These are phyloP conservation scores for Paralvinella palmiformis DNA, from an alignment of 1,140 invertebrate genomes.

Conservation along the genomic window DNA sequence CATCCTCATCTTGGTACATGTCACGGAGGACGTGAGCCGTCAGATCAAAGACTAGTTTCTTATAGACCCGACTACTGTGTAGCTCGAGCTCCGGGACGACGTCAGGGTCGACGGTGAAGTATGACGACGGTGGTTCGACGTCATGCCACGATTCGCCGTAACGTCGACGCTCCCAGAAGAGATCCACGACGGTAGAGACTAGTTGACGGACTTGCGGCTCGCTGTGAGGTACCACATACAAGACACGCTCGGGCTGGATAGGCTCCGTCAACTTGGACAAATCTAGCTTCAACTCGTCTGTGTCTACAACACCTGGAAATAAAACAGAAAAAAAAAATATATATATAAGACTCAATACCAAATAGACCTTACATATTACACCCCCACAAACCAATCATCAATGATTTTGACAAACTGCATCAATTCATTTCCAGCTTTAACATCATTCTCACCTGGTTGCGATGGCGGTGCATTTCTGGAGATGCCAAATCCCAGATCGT, in stretches of 20 bases:
- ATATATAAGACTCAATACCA: too few species aligned
- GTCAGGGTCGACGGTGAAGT: slow-evolving; percentile 24
- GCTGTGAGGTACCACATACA: slow-evolving; percentile 39
- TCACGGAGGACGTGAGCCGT: slow-evolving; percentile 59
- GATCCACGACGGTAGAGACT: slow-evolving; percentile 31
- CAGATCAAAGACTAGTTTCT: slow-evolving; percentile 60
- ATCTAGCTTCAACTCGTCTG: slow-evolving; percentile 23
- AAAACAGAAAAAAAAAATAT: too few species aligned
- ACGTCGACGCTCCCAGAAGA: slow-evolving; percentile 35
- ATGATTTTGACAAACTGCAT: too few species aligned
- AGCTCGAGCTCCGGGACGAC: slow-evolving; percentile 25
- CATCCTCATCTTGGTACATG: slow-evolving; percentile 41
- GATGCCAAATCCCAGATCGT: too few species aligned
- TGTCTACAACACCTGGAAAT: slow-evolving; percentile 39
- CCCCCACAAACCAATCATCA: too few species aligned
- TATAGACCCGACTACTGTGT: slow-evolving; percentile 37
- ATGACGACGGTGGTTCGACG: slow-evolving; percentile 30
- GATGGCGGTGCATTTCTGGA: too few species aligned
- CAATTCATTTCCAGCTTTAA: too few species aligned
- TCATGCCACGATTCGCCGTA: slow-evolving; percentile 32
- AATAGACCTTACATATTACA: too few species aligned
- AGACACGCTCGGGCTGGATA: slow-evolving; percentile 15
- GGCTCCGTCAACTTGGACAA: slow-evolving; percentile 29
- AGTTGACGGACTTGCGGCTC: slow-evolving; percentile 32
- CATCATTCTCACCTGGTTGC: too few species aligned